phyloP scores from a whole-genome alignment of 2,797 vertebrate genomes.

The Neopelma chrysocephalum region DNA sequence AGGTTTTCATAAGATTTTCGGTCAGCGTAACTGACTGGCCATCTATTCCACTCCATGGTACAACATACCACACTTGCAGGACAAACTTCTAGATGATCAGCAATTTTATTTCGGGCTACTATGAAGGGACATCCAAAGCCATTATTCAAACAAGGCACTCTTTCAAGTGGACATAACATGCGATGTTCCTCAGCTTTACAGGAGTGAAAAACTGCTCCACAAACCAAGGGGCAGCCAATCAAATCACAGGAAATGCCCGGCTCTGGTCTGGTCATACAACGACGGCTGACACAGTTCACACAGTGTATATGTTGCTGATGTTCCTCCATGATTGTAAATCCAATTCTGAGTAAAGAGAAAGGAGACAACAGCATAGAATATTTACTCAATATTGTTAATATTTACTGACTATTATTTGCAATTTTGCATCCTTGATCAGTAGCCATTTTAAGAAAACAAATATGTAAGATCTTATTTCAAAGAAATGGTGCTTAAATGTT shows the following conservation, averaged over 20 bases:
- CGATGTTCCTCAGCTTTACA: constrained; percentile 94
- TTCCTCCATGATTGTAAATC: constrained; percentile 83
- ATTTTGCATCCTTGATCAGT: neutral
- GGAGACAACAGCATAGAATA: neutral
- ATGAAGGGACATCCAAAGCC: constrained; percentile 94
- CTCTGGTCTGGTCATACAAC: constrained; percentile 96
- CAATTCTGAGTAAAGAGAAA: constrained; percentile 56
- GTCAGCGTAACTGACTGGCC: constrained; percentile 97
- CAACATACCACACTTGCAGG: constrained; percentile 98
- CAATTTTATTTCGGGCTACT: constrained; percentile 89
- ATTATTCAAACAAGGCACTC: constrained; percentile 92
- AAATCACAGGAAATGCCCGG: constrained; percentile 90
- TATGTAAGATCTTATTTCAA: neutral
- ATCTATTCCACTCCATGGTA: constrained; percentile 99
- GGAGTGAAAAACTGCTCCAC: constrained; percentile 94
- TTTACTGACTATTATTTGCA: neutral
- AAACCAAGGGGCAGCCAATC: constrained; percentile 91
- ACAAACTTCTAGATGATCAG: constrained; percentile 90
- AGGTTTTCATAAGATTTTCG: constrained; percentile 96
- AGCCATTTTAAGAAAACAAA: neutral
- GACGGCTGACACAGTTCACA: constrained; percentile 92
- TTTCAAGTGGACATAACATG: constrained; percentile 91
- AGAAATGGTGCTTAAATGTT: neutral
- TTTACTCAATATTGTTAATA: neutral
- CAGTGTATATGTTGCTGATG: constrained; percentile 90